Conservation (phyloP, 2,888 invertebrate genomes). For the Chrysomela aeneicollis region DNA sequence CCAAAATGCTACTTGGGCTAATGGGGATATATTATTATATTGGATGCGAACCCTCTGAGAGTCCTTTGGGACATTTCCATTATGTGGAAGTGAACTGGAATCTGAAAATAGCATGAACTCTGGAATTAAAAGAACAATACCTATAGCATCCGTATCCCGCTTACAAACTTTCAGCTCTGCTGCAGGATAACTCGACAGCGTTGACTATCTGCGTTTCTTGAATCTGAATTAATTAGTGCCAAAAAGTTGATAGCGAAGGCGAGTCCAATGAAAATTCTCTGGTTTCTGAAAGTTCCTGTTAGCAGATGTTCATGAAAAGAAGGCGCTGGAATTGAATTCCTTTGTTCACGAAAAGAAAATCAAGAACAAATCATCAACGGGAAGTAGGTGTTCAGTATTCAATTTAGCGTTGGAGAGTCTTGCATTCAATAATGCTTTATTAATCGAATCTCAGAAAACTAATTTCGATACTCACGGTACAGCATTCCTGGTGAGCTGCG, state of each 20-base stretch:
- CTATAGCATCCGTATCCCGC: neutral
- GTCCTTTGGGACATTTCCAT: too few relatives aligned
- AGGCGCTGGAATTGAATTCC: constrained; percentile 29
- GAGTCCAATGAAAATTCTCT: constrained; percentile 23
- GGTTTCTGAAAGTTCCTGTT: constrained; percentile 40
- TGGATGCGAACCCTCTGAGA: too few relatives aligned
- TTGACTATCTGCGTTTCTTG: constrained; percentile 12
- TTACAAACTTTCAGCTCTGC: neutral
- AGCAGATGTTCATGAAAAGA: constrained; percentile 47
- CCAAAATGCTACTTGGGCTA: too few relatives aligned
- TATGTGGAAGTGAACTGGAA: too few relatives aligned
- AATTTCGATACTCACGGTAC: neutral
- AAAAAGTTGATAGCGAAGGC: constrained; percentile 15
- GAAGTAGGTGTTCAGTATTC: neutral
- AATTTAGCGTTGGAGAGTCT: neutral
- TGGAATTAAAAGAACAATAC: too few relatives aligned
- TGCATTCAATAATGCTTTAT: neutral
- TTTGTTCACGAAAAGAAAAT: constrained; percentile 44
- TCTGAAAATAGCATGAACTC: too few relatives aligned
- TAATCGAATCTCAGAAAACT: neutral
- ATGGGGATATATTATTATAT: too few relatives aligned
- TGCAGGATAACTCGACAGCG: neutral
- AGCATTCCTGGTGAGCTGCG: neutral
- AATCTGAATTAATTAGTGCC: constrained; percentile 29
- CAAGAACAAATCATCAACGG: constrained; percentile 19